phyloP scores from a whole-genome alignment of 2,113 vertebrate species.

The Dromaius novaehollandiae region DNA sequence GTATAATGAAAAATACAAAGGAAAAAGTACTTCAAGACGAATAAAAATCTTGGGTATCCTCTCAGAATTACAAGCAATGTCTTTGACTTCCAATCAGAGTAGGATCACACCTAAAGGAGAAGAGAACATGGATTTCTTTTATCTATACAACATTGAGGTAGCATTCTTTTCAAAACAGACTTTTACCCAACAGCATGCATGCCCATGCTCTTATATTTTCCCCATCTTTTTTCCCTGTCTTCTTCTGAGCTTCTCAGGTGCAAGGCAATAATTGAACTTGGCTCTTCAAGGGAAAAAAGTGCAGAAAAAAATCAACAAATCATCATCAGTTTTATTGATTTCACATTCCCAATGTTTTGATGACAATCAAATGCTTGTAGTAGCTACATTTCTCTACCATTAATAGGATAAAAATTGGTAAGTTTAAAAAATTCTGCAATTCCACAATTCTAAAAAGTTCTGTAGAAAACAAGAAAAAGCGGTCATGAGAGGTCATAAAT shows the following conservation, averaged over 20 bases:
- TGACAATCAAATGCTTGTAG: not conserved
- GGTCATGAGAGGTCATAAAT: not conserved
- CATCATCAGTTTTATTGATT: not conserved
- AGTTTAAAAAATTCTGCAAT: not conserved
- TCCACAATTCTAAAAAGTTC: not conserved
- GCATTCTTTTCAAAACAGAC: not conserved
- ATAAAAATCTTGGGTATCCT: not conserved
- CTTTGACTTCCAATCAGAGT: not conserved
- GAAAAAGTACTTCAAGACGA: not conserved
- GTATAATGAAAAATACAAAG: not conserved
- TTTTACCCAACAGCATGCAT: not conserved
- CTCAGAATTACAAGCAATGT: not conserved
- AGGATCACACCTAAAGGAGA: not conserved
- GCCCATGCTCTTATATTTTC: not conserved
- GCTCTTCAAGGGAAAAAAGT: not conserved
- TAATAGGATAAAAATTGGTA: not conserved
- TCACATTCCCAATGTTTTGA: not conserved
- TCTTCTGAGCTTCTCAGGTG: not conserved
- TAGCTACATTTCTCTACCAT: not conserved
- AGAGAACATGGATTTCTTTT: not conserved
- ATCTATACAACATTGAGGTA: not conserved
- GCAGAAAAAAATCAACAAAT: not conserved
- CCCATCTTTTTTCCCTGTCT: not conserved
- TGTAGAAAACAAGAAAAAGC: not conserved
- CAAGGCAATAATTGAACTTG: not conserved